Evolutionary conservation across 2,888 invertebrate genomes (phyloP), one percentile per base, ranked within the genome.

Genomic region (Anthophora plumipes): DNA sequence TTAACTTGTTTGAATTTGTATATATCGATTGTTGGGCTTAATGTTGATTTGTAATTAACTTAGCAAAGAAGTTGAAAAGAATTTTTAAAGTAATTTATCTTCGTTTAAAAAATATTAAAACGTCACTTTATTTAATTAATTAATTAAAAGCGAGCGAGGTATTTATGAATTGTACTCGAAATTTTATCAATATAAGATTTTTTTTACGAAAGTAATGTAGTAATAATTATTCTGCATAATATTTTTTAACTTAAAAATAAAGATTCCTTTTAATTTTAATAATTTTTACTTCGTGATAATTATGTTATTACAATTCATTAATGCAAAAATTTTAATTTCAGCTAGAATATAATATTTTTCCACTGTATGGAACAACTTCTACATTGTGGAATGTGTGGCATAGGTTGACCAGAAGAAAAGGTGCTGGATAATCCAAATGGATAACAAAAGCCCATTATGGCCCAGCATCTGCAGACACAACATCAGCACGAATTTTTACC

Each of bases 401-500:
- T 74, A 78, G 77, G 78, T 84, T 81, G 70, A 85, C 85, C 83
- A 85, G 71, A 76, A 70, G 76, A 79, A 72, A 83, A 82, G 75
- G 79, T 82, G 87, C 86, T 86, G 91, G 88, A 88, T 86, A 87
- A 89, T 92, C 91, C 93, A 92, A 93, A 93, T 93, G 93, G 93
- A 91, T 89, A 87, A 90, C 89, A 88, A 89, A 89, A 90, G 91
- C 92, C 92, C 91, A 93, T 92, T 93, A 93, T 93, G 93, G 93
- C 93, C 92, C 92, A 92, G 85, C 90, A 90, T 89, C 90, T 87
- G 80, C 92, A 92, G 87, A 83, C 82, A 74, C 91, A 90, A 75
- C 90, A 90, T 78, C 93, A 92, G 84, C 91, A 93, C 80, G 97
- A 98, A 95, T 98, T 98, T 94, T 95, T 98, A 94, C 98, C 98